phyloP scores from a whole-genome alignment of 1,140 invertebrate genomes.

The Rhyzopertha dominica region DNA sequence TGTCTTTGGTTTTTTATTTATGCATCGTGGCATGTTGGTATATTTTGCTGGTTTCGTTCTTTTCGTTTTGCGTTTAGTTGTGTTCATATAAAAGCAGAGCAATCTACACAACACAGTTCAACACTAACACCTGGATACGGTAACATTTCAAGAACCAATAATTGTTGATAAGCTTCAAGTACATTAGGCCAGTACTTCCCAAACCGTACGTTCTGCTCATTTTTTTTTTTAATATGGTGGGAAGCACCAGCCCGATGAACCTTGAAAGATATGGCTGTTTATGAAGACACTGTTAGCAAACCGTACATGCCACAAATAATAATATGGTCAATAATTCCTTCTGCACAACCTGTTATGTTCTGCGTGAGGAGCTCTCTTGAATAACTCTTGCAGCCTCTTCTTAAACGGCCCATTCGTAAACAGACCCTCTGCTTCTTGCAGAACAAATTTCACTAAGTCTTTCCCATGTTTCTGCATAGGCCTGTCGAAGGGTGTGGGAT shows the following conservation, averaged over 20 bases:
- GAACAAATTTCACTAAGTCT: no score
- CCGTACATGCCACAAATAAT: constrained; percentile 4
- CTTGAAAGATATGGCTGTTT: no score
- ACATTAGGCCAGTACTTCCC: no score
- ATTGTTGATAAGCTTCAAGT: no score
- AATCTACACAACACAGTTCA: constrained; percentile 25
- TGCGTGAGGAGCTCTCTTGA: no score
- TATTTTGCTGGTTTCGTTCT: constrained; percentile 32
- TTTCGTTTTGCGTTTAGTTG: constrained; percentile 24
- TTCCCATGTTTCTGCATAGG: constrained; percentile 51
- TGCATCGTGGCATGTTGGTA: constrained; percentile 39
- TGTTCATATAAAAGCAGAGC: constrained; percentile 37
- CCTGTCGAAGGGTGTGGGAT: constrained; percentile 97
- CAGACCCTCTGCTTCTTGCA: no score
- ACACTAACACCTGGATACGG: constrained; percentile 21
- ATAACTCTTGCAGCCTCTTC: not conserved
- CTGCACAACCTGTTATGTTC: no score
- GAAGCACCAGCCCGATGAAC: no score
- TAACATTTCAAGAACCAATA: constrained; percentile 12
- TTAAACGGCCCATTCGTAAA: constrained; percentile 8
- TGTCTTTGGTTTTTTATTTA: constrained; percentile 26
- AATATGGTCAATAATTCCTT: constrained; percentile 6
- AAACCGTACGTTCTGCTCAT: no score
- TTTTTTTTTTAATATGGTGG: no score
- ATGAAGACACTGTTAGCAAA: no score